Conservation (phyloP, 2,888 invertebrate species). For the Blastobasis adustella region DNA sequence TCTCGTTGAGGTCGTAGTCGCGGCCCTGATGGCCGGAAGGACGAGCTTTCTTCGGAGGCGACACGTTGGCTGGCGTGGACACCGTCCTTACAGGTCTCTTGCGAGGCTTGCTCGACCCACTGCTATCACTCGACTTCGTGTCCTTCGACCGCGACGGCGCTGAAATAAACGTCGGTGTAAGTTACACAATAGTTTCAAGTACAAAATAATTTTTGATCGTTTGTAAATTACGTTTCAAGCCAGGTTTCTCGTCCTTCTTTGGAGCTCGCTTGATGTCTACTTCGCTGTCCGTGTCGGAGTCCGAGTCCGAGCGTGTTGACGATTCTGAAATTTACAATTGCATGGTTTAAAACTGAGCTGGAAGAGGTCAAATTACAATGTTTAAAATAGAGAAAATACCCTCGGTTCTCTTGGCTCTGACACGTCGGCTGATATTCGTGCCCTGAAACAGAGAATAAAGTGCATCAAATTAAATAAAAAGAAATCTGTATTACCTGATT, state of each 20-base stretch:
- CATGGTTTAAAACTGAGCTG: not conserved
- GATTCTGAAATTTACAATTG: constrained; percentile 37
- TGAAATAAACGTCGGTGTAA: constrained; percentile 1
- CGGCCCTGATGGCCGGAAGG: constrained; percentile 59
- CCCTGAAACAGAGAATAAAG: constrained; percentile 46
- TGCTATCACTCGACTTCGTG: constrained; percentile 57
- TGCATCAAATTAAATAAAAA: too few relatives aligned
- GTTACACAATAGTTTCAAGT: too few relatives aligned
- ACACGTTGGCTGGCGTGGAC: constrained; percentile 44
- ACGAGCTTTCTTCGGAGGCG: constrained; percentile 54
- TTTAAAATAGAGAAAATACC: constrained; percentile 25
- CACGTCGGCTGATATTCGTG: constrained; percentile 56
- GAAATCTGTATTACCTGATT: too few relatives aligned
- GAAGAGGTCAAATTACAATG: not conserved
- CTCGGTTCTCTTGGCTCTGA: constrained; percentile 55
- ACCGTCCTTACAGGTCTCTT: constrained; percentile 52
- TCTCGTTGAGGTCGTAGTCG: constrained; percentile 89
- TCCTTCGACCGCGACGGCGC: constrained; percentile 51
- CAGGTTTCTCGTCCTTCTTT: constrained; percentile 58
- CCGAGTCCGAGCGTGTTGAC: constrained; percentile 59
- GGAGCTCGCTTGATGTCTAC: constrained; percentile 54
- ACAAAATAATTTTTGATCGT: not conserved
- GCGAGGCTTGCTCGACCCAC: constrained; percentile 56
- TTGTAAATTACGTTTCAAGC: constrained; percentile 39
- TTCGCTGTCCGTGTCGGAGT: constrained; percentile 72